phyloP scores from a whole-genome alignment of 2,797 vertebrate species.

The Chloroceryle amazona region DNA sequence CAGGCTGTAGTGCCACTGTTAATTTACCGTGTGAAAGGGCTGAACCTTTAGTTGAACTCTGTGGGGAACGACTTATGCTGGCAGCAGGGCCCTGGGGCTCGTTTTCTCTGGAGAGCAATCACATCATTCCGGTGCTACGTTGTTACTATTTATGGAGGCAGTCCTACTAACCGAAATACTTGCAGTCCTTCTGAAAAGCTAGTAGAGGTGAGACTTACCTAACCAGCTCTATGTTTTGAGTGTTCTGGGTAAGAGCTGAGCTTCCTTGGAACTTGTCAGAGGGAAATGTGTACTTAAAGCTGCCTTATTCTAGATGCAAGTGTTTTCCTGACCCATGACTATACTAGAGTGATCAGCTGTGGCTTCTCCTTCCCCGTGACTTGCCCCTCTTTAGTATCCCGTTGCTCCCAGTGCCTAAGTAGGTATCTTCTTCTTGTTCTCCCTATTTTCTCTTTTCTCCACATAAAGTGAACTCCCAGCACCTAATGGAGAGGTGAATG shows the following conservation, averaged over 20 bases:
- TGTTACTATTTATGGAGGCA: neutral
- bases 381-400: neutral
- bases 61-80: neutral
- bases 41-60: conserved; percentile 9
- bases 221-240: neutral
- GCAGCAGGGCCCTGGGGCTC: neutral
- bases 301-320: neutral
- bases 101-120: neutral
- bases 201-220: neutral
- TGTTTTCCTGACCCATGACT: neutral
- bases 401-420: neutral
- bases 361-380: neutral
- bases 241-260: neutral
- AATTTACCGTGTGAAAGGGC: conserved; percentile 69
- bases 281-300: neutral
- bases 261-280: neutral
- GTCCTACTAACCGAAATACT: neutral
- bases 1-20: conserved; percentile 50
- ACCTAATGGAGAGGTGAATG: neutral
- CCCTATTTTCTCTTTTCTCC: neutral
- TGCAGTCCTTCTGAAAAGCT: neutral
- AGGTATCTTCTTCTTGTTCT: neutral
- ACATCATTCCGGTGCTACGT: neutral
- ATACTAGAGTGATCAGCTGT: neutral
- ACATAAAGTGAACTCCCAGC: neutral